A percentile compares a stretch with the other conserved stretches of the same genome.
Conservation (phyloP, 1,140 invertebrate genomes). For the Liolophura sinensis region DNA sequence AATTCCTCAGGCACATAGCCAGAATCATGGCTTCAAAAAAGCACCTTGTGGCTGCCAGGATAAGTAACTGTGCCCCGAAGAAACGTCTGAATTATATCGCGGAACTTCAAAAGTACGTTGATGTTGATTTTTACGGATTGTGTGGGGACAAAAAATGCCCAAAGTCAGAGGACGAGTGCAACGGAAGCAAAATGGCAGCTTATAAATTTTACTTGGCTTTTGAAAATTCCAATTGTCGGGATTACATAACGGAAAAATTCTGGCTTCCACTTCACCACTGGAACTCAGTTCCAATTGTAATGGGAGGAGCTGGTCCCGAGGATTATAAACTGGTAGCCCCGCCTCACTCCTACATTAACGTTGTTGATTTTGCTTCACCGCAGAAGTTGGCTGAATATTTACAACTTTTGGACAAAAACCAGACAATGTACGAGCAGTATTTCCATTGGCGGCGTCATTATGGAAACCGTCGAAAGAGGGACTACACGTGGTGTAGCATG, state of each 20-base stretch:
- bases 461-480: slow-evolving; percentile 20
- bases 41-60: slow-evolving; percentile 64
- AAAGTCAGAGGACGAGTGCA: slow-evolving; percentile 75
- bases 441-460: slow-evolving; percentile 45
- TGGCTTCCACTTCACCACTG: slow-evolving; percentile 47
- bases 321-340: slow-evolving; percentile 44
- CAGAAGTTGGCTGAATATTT: slow-evolving; percentile 84
- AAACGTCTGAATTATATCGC: slow-evolving; percentile 63
- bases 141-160: slow-evolving; percentile 55
- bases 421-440: slow-evolving; percentile 49
- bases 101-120: slow-evolving; percentile 62
- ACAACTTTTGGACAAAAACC: slow-evolving; percentile 59
- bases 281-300: slow-evolving; percentile 52
- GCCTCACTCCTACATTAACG: slow-evolving; percentile 86
- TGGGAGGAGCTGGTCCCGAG: slow-evolving; percentile 58
- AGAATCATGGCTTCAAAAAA: no score
- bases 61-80: slow-evolving; percentile 66
- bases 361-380: slow-evolving; percentile 89
- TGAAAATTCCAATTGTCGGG: slow-evolving; percentile 55
- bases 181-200: slow-evolving; percentile 83
- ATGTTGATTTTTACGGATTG: slow-evolving; percentile 67
- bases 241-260: slow-evolving; percentile 58
- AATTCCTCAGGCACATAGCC: no score
- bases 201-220: slow-evolving; percentile 83
- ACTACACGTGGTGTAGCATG: slow-evolving; percentile 26